Percentiles rank a stretch among this genome's conserved stretches.
phyloP scores from a whole-genome alignment of 2,888 invertebrate species.

The Empis livida region DNA sequence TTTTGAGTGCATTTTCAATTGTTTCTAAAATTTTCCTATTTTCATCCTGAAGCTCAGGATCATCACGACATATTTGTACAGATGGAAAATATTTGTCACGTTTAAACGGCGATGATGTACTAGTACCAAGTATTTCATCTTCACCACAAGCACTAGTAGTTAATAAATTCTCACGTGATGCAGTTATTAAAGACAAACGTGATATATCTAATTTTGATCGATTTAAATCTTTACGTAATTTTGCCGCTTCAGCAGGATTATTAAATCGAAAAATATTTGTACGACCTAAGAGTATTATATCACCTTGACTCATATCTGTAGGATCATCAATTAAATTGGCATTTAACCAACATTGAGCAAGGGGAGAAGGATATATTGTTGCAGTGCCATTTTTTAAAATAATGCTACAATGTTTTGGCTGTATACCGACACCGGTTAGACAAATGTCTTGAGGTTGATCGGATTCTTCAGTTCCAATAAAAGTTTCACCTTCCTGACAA shows the following conservation, averaged over 20 bases:
- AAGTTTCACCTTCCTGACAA: slow-evolving; percentile 66
- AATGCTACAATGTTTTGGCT: slow-evolving; percentile 66
- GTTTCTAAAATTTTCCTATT: slow-evolving; percentile 51
- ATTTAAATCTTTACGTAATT: slow-evolving; percentile 55
- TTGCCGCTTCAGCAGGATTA: slow-evolving; percentile 79
- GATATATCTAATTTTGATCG: slow-evolving; percentile 64
- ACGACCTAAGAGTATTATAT: slow-evolving; percentile 61
- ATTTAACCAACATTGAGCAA: slow-evolving; percentile 72
- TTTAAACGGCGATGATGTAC: slow-evolving; percentile 25
- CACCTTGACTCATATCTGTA: slow-evolving; percentile 67
- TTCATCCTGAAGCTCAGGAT: slow-evolving; percentile 49
- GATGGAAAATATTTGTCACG: slow-evolving; percentile 32
- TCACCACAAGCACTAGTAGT: slow-evolving; percentile 32
- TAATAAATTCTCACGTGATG: slow-evolving; percentile 54
- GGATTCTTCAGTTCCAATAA: slow-evolving; percentile 68
- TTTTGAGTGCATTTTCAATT: slow-evolving; percentile 55
- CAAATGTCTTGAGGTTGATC: slow-evolving; percentile 58
- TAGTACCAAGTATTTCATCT: slow-evolving; percentile 22
- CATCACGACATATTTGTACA: slow-evolving; percentile 38
- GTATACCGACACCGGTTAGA: slow-evolving; percentile 59
- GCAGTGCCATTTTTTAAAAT: slow-evolving; percentile 57
- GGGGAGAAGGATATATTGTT: slow-evolving; percentile 56
- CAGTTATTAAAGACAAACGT: slow-evolving; percentile 64
- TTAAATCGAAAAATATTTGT: slow-evolving; percentile 80
- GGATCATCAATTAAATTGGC: slow-evolving; percentile 65